Percentiles rank a stretch among this genome's conserved stretches.
These are phyloP conservation scores for Campylomormyrus numenius DNA, from an alignment of 2,113 vertebrate species.

Conservation along the genomic window DNA sequence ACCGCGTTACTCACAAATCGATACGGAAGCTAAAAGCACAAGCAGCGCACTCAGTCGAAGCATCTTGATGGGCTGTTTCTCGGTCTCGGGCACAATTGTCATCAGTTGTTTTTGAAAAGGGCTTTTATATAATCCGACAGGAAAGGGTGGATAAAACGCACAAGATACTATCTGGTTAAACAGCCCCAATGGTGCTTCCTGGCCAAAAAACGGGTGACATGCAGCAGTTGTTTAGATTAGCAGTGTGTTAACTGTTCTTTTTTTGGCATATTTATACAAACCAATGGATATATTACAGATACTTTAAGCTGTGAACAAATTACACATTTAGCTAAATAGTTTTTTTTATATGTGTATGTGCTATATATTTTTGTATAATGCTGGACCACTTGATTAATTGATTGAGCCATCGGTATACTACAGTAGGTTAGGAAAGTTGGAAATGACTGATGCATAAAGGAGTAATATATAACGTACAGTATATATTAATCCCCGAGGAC, in stretches of 20 bases:
- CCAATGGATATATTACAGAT: background rate
- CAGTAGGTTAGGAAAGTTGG: background rate
- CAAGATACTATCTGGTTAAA: background rate
- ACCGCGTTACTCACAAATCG: slow-evolving; percentile 29
- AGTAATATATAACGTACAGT: too few species aligned
- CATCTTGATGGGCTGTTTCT: slow-evolving; percentile 22
- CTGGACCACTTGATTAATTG: background rate
- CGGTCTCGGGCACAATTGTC: background rate
- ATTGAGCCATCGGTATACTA: background rate
- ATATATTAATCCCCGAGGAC: too few species aligned
- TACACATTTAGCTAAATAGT: background rate
- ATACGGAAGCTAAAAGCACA: slow-evolving; percentile 22
- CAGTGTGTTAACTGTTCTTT: background rate
- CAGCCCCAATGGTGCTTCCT: background rate
- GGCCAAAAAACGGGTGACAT: background rate
- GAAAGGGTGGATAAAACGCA: slow-evolving; percentile 3
- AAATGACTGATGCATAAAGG: background rate
- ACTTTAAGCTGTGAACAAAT: background rate
- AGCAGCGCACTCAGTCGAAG: slow-evolving; percentile 1
- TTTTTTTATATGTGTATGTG: background rate
- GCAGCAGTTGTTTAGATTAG: background rate
- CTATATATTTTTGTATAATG: background rate
- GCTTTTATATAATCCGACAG: background rate
- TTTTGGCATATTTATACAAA: background rate
- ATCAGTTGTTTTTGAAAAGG: too few species aligned